Base-by-base conservation (phyloP, 2,797 vertebrate genomes). In the Decapterus maruadsi region DNA sequence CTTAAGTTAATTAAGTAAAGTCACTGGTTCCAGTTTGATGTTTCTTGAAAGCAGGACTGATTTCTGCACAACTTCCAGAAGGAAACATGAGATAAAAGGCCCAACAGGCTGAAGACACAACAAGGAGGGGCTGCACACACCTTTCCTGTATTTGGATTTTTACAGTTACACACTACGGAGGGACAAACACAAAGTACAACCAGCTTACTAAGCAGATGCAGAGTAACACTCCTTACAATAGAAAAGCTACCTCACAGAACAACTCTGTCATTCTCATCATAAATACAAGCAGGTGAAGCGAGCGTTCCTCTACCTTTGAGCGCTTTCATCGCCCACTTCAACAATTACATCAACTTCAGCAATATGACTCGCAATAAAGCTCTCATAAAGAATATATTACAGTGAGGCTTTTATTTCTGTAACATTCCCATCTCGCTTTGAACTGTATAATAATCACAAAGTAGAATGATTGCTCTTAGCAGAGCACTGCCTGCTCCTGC, bases 341-440 rank as follows among this genome's bases (percentile, higher is more conserved):
- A 76, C 74, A 79, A 73, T 76, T 70, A 64, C 51, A 60, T 74
- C n/a, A 83, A 72, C 62, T 45, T 57, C 34, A 40, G 46, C 36
- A 64, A 75, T 72, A 69, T 1, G 26, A 64, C 58, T 16, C 43
- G 61, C 65, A 84, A 70, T 77, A 73, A 79, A 80, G 40, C 36
- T 46, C 70, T 60, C 29, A 66, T 78, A 66, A 70, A 82, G 68
- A 69, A 80, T 43, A 77, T 54, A 78, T 75, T 46, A 68, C 50
- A 43, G 14, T 8, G 0, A 63, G 54, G 65, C 11, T 13, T 77
- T 61, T 36, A 53, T 70, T 51, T 50, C 60, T 69, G 19, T 72
- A 73, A 76, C 6, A 1, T 55, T 78, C 59, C 60, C 63, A 57
- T 61, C 57, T 78, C 1, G 1, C 31, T 68, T 45, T 64, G 63